Evolutionary conservation across 1,140 invertebrate genomes (phyloP), one percentile per base, ranked within the genome.

Genomic region (Aculops lycopersici): DNA sequence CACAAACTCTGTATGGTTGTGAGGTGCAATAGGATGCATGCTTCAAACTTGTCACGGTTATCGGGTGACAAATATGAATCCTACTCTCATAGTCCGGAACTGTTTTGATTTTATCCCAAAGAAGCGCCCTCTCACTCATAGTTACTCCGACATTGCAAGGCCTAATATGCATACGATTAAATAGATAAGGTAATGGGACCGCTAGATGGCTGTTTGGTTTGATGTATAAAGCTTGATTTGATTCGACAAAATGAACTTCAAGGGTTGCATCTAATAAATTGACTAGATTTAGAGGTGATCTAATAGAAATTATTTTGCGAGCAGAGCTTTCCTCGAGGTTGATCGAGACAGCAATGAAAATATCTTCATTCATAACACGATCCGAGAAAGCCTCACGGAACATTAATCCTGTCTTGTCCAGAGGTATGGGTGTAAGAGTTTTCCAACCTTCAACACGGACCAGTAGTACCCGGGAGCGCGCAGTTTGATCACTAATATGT

Each of bases 351-450:
- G 86, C 75, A 16, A 86, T 60, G 45, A 77, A 62, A 0, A 71
- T 70, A 47, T 67, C 66, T 20, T 47, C 38, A 36, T 39, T 20
- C 13, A 19, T n/a, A 16, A 38, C 21, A 31, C 17, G 16, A 35
- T 41, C 39, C 15, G 51, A 46, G 13, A 64, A 62, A 1, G 75
- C 68, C 47, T 77, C 65, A 40, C 86, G 59, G 54, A 92, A 95
- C 56, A 77, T 95, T 15, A 78, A 67, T 1, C 86, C 88, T 14
- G 92, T 83, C 58, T 76, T 74, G 58, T 95, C 86, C 1, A 97
- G 73, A 2, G 78, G 79, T 1, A 97, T 72, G 14, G 86, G 79
- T 46, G 68, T 65, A 41, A 80, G 67, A 24, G 74, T 61, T 39
- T 68, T 66, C 81, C 83, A 94, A 8, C 81, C 83, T 46, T 84